These are phyloP conservation scores for Thereva unica DNA, from an alignment of 2,888 invertebrate species.

Conservation along the genomic window DNA sequence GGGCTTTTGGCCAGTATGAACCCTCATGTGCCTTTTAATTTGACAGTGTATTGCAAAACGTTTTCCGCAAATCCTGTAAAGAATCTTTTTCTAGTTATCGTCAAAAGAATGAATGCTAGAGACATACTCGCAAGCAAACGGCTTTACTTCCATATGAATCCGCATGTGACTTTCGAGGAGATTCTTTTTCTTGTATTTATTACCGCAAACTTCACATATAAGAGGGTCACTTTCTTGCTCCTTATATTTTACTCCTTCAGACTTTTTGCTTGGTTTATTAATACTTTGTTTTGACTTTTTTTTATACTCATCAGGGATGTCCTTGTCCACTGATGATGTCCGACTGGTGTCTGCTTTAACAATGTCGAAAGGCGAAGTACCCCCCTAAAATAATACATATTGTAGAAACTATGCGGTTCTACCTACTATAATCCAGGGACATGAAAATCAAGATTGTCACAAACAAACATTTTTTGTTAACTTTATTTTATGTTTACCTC, in stretches of 20 bases:
- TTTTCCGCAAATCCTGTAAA: not conserved
- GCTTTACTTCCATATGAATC: conserved; percentile 4
- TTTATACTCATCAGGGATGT: not conserved
- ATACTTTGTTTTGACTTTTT: not conserved
- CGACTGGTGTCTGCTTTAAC: too few species aligned
- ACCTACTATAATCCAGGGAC: too few species aligned
- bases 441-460: too few species aligned
- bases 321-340: not conserved
- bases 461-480: too few species aligned
- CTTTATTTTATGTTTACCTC: too few species aligned
- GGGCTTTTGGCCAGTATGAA: conserved; percentile 13
- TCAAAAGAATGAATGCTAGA: too few species aligned
- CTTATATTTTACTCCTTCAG: not conserved
- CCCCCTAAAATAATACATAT: too few species aligned
- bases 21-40: conserved; percentile 7
- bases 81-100: not conserved
- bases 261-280: not conserved
- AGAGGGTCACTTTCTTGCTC: not conserved
- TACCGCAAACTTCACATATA: conserved; percentile 18
- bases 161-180: conserved; percentile 14
- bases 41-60: conserved; percentile 4
- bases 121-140: not conserved
- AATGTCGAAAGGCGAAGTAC: too few species aligned
- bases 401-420: too few species aligned
- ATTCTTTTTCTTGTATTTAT: conserved; percentile 14